Evolutionary conservation across 2,888 invertebrate species (phyloP), one percentile per base, ranked within the genome.

Genomic region (Folsomia manolachei): DNA sequence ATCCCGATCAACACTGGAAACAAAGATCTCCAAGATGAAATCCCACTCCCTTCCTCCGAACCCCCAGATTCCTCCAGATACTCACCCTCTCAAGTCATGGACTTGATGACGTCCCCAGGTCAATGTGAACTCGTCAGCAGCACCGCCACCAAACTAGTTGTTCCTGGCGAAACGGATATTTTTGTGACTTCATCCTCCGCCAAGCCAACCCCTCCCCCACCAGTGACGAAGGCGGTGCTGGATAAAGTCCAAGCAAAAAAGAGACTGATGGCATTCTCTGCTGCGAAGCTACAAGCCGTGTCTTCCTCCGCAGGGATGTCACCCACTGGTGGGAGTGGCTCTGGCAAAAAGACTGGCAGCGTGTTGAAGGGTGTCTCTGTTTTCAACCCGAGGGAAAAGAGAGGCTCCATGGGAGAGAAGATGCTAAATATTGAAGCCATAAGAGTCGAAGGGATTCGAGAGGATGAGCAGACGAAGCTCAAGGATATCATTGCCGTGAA

Each of bases 231-330:
- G 24, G 2, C 24, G 7, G 82, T 83, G 2, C 77, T 84, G 19
- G 83, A 84, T 1, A 83, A 82, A 77, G 82, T 82, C 23, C 82
- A 83, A 70, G 85, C 85, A 4, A 84, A 84, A 76, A 85, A 85
- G 75, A 79, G 84, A 24, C 81, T 85, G 1, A 81, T 83, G 63
- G 84, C 85, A n/a, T 85, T 84, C 77, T 83, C 84, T 23, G 81
- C 82, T 73, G 81, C 82, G 0, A 83, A 82, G 75, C 78, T 82
- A 66, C 81, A 78, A 52, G 80, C 80, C 21, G 76, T 76, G 77
- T 18, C 21, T 25, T 73, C 64, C 21, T 71, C 75, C 2, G 70
- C 75, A 39, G n/a, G n/a, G n/a, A n/a, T n/a, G n/a, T n/a, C n/a
- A n/a, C n/a, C n/a, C n/a, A n/a, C n/a, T n/a, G n/a, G n/a, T n/a